These are phyloP conservation scores for Drosophila sproati DNA, from an alignment of 1,140 invertebrate species.

Conservation along the genomic window DNA sequence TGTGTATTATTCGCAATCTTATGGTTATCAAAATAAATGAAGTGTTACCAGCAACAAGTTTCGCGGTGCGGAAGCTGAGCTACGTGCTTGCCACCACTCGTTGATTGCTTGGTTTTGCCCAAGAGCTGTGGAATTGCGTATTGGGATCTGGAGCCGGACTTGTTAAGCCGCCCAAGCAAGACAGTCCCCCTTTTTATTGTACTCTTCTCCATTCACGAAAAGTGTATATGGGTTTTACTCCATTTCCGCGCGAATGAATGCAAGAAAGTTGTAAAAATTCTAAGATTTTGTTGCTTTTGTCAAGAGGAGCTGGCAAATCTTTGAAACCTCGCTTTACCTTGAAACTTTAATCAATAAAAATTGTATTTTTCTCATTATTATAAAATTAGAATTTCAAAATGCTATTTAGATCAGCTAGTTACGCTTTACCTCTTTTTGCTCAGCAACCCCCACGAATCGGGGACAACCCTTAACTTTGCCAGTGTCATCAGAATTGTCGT, in stretches of 20 bases:
- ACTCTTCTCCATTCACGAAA: background rate
- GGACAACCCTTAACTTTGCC: too few species aligned
- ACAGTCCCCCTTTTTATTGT: constrained; percentile 42
- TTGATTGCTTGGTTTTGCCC: constrained; percentile 46
- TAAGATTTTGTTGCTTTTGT: too few species aligned
- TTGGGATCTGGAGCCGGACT: constrained; percentile 15
- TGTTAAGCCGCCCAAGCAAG: constrained; percentile 44
- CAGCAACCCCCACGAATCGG: background rate
- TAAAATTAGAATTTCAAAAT: too few species aligned
- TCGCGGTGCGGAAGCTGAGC: constrained; percentile 64
- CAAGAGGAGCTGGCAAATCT: too few species aligned
- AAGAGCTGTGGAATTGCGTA: constrained; percentile 6
- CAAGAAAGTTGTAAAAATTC: too few species aligned
- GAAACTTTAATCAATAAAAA: too few species aligned
- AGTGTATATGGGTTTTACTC: background rate
- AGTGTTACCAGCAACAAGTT: constrained; percentile 77
- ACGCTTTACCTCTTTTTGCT: too few species aligned
- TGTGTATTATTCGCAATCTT: constrained; percentile 74
- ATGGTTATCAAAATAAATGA: constrained; percentile 83
- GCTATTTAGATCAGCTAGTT: too few species aligned
- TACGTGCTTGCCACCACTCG: constrained; percentile 60
- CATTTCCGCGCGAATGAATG: too few species aligned
- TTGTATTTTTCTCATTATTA: too few species aligned
- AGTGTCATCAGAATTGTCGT: too few species aligned
- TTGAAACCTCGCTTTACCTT: too few species aligned